A percentile compares a stretch with the other conserved stretches of the same genome.
Conservation (phyloP, 2,888 invertebrate species). For the Leptopilina syphax region DNA sequence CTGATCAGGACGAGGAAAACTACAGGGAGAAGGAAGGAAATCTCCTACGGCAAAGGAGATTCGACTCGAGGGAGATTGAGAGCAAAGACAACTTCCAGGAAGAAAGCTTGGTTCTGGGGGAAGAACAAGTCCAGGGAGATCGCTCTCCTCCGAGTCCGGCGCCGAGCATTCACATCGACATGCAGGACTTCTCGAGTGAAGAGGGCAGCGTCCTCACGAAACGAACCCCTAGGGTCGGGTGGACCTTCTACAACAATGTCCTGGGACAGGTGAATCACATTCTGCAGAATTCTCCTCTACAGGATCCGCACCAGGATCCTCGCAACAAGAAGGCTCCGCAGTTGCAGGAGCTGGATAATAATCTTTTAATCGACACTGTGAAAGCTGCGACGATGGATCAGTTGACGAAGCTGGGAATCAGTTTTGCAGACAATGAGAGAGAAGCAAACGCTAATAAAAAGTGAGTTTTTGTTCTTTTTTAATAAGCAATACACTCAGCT, state of each 20-base stretch:
- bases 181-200: constrained; percentile 77
- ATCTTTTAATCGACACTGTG: constrained; percentile 63
- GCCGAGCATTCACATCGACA: constrained; percentile 78
- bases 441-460: constrained; percentile 62
- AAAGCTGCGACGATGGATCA: constrained; percentile 73
- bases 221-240: constrained; percentile 80
- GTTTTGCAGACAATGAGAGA: constrained; percentile 65
- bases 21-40: neutral
- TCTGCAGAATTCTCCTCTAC: constrained; percentile 76
- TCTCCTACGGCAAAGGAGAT: neutral
- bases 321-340: constrained; percentile 21
- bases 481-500: too few relatives aligned
- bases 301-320: constrained; percentile 42
- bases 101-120: constrained; percentile 56
- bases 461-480: constrained; percentile 45
- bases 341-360: constrained; percentile 53
- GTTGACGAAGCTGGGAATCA: constrained; percentile 71
- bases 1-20: neutral
- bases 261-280: constrained; percentile 81
- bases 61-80: neutral
- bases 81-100: constrained; percentile 32
- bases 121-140: constrained; percentile 65
- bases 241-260: constrained; percentile 86
- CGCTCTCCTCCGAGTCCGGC: constrained; percentile 77
- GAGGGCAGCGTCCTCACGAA: constrained; percentile 78